Evolutionary conservation across 2,797 vertebrate genomes (phyloP).

Genomic region (Lophotriccus pileatus): DNA sequence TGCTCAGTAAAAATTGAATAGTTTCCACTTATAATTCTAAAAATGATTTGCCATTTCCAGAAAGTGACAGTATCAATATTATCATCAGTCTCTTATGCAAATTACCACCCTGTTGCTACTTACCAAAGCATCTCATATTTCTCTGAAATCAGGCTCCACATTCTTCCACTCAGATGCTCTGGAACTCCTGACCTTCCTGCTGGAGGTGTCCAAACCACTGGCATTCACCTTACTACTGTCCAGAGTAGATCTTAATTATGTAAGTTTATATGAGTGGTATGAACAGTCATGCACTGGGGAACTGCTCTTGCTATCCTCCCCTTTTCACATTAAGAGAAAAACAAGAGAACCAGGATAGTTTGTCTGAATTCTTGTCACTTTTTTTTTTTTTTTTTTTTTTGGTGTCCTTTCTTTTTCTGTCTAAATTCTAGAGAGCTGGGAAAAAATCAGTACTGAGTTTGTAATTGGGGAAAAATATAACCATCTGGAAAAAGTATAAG

Average conservation of each 20-base stretch:
- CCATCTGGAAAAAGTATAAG: neutral
- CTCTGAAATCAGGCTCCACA: neutral
- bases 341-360: neutral
- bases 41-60: conserved; percentile 16
- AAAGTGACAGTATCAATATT: conserved; percentile 18
- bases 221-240: neutral
- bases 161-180: neutral
- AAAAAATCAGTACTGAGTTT: neutral
- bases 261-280: neutral
- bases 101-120: neutral
- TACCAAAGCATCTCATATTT: neutral
- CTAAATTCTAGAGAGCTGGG: neutral
- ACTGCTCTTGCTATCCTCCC: neutral
- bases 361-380: neutral
- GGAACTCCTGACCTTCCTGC: neutral
- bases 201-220: neutral
- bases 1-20: conserved; percentile 26
- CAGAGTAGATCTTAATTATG: neutral
- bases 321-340: neutral
- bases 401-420: neutral
- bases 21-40: conserved; percentile 39
- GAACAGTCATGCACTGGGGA: neutral
- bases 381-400: neutral
- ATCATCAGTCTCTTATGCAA: neutral
- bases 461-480: neutral